Base-by-base conservation (phyloP, 2,888 invertebrate species). In the Drosophila anomalata region DNA sequence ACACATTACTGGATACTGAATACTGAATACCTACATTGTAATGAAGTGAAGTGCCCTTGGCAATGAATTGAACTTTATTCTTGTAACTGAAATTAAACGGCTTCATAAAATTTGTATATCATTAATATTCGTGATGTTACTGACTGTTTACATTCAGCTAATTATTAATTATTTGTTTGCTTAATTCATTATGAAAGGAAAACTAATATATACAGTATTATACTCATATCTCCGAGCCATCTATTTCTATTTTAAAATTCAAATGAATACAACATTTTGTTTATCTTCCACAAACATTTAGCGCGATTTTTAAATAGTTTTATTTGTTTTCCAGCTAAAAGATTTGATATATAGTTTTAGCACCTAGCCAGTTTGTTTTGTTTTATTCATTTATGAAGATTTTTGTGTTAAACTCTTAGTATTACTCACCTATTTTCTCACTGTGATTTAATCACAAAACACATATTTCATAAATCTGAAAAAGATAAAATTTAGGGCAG, bases 321-420 rank as follows among this genome's bases (percentile, higher is more conserved):
- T 54, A 42, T 44, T 29, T n/a, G 20, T n/a, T 42, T 54, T 54
- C 42, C 8, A 48, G 50, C 52, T 46, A 20, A 54, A 24, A 44
- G 41, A 48, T 66, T 59, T 11, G 20, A 2, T 31, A 12, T 33
- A 29, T 1, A 14, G 14, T 14, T 47, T 29, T 8, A 22, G 14
- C 41, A 12, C 8, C 9, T 4, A 17, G 41, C 17, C 26, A 5
- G 41, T 11, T 57, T 62, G 71, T 76, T 77, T 77, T 68, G 29
- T 29, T 9, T 24, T 24, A 24, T 24, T 24, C 0, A 5, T 24
- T 24, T 24, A 24, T 24, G 22, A 24, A 24, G 22, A 5, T 24
- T 24, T 24, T 24, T 24, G 3, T 24, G 22, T 4, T 3, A 24
- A 24, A 24, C 22, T 24, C 22, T 4, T 4, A 24, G 4, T 24